Percentiles rank a stretch among this genome's conserved stretches.
Conservation (phyloP, 1,140 invertebrate species). For the Bombus haemorrhoidalis region DNA sequence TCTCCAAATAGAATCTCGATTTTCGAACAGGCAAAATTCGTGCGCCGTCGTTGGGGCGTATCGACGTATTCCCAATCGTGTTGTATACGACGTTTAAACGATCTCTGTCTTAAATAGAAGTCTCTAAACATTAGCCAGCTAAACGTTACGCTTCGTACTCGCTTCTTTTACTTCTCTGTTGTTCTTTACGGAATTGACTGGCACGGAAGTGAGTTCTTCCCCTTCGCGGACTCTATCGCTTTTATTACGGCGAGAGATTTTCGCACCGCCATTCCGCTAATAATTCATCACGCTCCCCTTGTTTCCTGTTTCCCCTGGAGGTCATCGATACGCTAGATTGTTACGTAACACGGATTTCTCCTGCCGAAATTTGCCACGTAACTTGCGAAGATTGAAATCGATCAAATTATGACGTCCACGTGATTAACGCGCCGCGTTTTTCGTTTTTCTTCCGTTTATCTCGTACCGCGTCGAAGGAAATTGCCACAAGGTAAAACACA, state of each 20-base stretch:
- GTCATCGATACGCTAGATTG: neutral
- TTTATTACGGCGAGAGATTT: conserved; percentile 37
- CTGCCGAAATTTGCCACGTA: neutral
- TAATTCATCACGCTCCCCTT: conserved; percentile 18
- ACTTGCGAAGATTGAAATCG: neutral
- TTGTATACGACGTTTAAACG: no score
- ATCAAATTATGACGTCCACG: neutral
- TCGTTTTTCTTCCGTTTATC: no score
- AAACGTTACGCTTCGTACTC: no score
- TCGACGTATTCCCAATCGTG: no score
- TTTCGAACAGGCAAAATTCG: no score
- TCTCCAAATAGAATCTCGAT: no score
- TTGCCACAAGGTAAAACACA: neutral
- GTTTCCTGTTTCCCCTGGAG: neutral
- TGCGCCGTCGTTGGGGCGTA: no score
- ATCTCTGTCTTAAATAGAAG: no score
- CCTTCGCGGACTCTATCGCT: neutral
- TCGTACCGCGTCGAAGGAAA: neutral
- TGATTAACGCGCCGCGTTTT: neutral
- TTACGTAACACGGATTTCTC: neutral
- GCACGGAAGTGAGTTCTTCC: conserved; percentile 9
- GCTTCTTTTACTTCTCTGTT: neutral
- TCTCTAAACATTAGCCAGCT: no score
- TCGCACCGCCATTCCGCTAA: conserved; percentile 4
- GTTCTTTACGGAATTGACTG: neutral